Evolutionary conservation across 2,888 invertebrate genomes (phyloP).

Genomic region (Myopa testacea): DNA sequence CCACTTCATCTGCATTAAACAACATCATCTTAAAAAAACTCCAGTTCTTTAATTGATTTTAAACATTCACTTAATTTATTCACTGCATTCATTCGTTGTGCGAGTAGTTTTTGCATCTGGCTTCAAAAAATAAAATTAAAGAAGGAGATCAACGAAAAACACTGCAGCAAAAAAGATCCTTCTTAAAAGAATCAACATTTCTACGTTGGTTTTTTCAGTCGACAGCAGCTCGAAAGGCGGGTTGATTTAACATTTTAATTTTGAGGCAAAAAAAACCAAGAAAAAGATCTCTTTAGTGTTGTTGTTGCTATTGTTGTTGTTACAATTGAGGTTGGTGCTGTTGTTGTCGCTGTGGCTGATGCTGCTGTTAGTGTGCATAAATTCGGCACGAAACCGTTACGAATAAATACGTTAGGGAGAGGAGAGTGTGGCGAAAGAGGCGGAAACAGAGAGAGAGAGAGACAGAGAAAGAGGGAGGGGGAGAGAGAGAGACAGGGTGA

Average conservation of each 20-base stretch:
- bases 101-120: neutral
- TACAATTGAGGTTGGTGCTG: neutral
- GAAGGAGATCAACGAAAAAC: neutral
- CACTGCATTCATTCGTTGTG: neutral
- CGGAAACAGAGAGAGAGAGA: neutral
- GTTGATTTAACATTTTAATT: slow-evolving; percentile 49
- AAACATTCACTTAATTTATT: slow-evolving; percentile 55
- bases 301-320: slow-evolving; percentile 8
- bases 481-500: neutral
- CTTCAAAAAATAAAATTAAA: neutral
- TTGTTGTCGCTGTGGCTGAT: slow-evolving; percentile 32
- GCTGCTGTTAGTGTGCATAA: slow-evolving; percentile 5
- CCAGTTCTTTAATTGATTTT: slow-evolving; percentile 53
- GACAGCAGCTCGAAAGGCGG: too few relatives aligned
- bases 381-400: neutral
- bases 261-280: slow-evolving; percentile 54
- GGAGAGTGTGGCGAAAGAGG: too few relatives aligned
- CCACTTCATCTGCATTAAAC: too few relatives aligned
- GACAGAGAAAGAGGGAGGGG: neutral
- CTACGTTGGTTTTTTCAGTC: too few relatives aligned
- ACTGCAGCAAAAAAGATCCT: neutral
- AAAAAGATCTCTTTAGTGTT: too few relatives aligned
- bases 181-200: neutral
- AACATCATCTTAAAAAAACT: slow-evolving; percentile 43
- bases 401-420: neutral